Base-by-base conservation (phyloP, 2,797 vertebrate species). In the Enteromius argenteus region DNA sequence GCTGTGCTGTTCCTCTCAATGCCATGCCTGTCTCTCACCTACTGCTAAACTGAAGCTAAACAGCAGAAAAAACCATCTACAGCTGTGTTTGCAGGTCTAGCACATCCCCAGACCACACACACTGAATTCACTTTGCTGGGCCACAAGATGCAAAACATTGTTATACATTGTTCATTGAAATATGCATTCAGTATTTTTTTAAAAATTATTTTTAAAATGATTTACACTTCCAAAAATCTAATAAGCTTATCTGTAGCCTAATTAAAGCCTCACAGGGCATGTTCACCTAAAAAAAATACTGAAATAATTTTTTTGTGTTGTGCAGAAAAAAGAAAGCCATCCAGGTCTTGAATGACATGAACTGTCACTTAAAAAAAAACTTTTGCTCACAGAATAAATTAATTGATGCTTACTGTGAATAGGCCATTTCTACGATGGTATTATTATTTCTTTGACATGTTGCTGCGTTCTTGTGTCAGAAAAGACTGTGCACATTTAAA, bases 1-100 rank as follows among this genome's bases (percentile, higher is more conserved):
- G 91, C 88, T 87, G 76, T 3, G 51, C 90, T 92, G 92, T 90
- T 90, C 86, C 66, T n/a, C 89, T 13, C 86, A 62, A 77, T 60
- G 84, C 92, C 90, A 93, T 87, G 92, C 91, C 90, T 92, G 91
- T 92, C 90, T 91, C 89, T 93, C 92, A 93, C 91, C 92, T 90
- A 17, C 88, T 64, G 53, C 56, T 79, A 79, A 84, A 84, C 64
- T 62, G 51, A 72, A 62, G 83, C 83, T 72, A 58, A 84, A 79
- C 30, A 73, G 79, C 88, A 51, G 74, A 90, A 90, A 90, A 90
- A 89, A 86, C 39, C 72, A 66, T 17, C 85, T 91, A 89, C 85
- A 90, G 90, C 90, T 91, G 91, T 91, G 89, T 92, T 91, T 91
- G 82, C 89, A 77, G 76, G 89, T 89, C 89, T 86, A 89, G 92